phyloP scores from a whole-genome alignment of 2,797 vertebrate species.

The Pygocentrus nattereri region DNA sequence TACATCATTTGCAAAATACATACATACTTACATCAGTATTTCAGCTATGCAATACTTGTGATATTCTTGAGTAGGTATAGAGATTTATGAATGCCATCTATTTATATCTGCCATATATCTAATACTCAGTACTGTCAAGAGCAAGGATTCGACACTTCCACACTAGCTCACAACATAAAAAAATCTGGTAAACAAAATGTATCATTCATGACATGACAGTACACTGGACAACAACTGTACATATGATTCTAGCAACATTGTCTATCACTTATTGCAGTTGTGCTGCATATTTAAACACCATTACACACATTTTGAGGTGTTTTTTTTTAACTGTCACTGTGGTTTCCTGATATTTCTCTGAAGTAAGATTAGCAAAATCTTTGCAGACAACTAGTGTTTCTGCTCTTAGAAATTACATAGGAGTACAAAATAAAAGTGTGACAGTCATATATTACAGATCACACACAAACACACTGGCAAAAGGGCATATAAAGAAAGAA shows the following conservation, averaged over 20 bases:
- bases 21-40: no score
- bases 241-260: neutral
- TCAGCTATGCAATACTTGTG: neutral
- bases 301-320: neutral
- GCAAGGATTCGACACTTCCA: neutral
- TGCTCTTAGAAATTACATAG: neutral
- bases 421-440: neutral
- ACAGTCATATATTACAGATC: no score
- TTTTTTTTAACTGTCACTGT: neutral
- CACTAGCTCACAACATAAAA: neutral
- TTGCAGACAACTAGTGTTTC: neutral
- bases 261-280: neutral
- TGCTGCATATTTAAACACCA: neutral
- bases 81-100: neutral
- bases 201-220: neutral
- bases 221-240: neutral
- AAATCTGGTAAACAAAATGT: neutral
- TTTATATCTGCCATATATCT: no score
- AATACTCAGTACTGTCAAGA: neutral
- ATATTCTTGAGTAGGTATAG: neutral
- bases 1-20: no score
- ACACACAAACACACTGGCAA: neutral
- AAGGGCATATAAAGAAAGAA: no score
- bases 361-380: neutral
- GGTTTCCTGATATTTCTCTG: slow-evolving; percentile 41